Evolutionary conservation across 1,140 invertebrate genomes (phyloP).

Genomic region (Galendromus occidentalis): DNA sequence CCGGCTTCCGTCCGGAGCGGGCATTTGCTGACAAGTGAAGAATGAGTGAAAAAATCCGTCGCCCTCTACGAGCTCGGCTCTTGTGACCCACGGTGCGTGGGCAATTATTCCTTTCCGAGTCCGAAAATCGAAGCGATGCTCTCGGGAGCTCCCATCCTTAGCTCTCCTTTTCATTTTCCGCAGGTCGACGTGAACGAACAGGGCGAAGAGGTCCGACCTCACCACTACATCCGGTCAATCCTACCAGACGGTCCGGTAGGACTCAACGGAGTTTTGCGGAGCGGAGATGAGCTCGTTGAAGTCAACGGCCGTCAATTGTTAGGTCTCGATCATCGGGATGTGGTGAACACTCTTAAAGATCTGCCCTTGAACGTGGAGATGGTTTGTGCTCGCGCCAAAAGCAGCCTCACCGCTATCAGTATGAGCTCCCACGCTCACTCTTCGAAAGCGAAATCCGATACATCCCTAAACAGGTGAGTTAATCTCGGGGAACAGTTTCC

Average conservation of each 20-base stretch:
- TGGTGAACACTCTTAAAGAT: constrained; percentile 84
- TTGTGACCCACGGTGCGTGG: no score
- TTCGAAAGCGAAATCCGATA: constrained; percentile 82
- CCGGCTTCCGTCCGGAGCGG: no score
- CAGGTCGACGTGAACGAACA: constrained; percentile 57
- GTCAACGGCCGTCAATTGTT: constrained; percentile 85
- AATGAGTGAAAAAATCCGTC: no score
- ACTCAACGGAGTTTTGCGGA: constrained; percentile 49
- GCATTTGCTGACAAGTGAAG: no score
- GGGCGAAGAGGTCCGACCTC: constrained; percentile 62
- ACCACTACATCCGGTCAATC: constrained; percentile 83
- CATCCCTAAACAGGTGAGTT: constrained; percentile 42
- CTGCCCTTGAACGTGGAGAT: constrained; percentile 76
- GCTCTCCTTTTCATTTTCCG: constrained; percentile 21
- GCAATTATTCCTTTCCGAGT: no score
- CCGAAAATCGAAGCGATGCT: no score
- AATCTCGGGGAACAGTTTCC: constrained; percentile 33
- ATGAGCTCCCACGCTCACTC: constrained; percentile 7
- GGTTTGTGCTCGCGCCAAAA: constrained; percentile 60
- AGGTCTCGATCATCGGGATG: constrained; percentile 87
- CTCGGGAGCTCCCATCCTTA: no score
- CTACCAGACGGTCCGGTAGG: constrained; percentile 83
- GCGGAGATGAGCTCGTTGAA: constrained; percentile 71
- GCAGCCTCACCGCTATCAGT: constrained; percentile 17
- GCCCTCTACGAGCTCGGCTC: no score